Conservation (phyloP, 2,888 invertebrate species). For the Synanthedon myopaeformis region DNA sequence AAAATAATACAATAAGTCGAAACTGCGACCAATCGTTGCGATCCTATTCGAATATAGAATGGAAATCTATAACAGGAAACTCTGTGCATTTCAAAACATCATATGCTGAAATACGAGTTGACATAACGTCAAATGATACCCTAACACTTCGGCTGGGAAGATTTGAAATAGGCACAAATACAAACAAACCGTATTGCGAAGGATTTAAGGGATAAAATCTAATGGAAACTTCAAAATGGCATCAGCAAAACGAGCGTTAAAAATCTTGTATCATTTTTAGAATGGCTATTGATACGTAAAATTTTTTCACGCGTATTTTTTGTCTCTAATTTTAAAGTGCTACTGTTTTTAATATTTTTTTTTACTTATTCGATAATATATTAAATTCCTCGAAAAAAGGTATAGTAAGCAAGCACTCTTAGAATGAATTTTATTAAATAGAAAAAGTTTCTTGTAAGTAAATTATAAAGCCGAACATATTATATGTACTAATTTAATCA, state of each 20-base stretch:
- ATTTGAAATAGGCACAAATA: background rate
- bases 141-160: conserved; percentile 1
- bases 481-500: no score
- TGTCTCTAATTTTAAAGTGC: conserved; percentile 6
- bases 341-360: background rate
- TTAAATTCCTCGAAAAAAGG: no score
- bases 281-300: conserved; percentile 17
- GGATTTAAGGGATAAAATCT: background rate
- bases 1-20: no score
- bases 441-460: no score
- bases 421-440: no score
- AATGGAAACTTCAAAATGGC: background rate
- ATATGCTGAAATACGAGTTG: conserved; percentile 9
- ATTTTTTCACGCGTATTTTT: conserved; percentile 13
- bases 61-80: background rate
- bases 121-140: conserved; percentile 17
- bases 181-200: background rate
- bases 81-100: background rate
- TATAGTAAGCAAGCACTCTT: no score
- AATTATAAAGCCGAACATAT: no score
- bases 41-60: background rate
- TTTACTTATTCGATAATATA: background rate
- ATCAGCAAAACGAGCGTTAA: background rate
- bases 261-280: conserved; percentile 13
- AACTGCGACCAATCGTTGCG: no score